These are phyloP conservation scores for Coptotermes formosanus DNA, from an alignment of 1,140 invertebrate species.

Conservation along the genomic window DNA sequence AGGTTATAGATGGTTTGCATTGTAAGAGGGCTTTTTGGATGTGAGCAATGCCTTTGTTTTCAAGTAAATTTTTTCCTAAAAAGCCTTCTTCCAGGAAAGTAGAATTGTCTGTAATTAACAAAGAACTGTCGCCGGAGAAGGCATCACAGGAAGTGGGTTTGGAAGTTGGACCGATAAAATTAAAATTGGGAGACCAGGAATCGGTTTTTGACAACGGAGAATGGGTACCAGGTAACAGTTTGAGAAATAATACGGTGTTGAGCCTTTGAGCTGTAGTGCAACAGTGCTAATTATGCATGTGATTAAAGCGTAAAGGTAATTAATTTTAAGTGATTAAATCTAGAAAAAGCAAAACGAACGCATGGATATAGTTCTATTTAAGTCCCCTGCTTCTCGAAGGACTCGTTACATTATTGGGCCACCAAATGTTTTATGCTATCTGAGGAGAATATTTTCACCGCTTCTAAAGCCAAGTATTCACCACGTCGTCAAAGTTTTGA, in stretches of 20 bases:
- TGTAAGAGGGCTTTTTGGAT: neutral
- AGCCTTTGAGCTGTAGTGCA: neutral
- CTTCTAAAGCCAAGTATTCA: too few relatives aligned
- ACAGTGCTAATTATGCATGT: neutral
- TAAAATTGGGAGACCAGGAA: constrained; percentile 62
- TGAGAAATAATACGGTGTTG: neutral
- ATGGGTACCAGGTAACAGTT: constrained; percentile 59
- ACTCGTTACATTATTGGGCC: too few relatives aligned
- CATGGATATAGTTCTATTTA: too few relatives aligned
- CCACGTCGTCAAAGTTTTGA: too few relatives aligned
- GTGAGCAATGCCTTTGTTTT: constrained; percentile 55
- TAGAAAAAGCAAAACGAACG: too few relatives aligned
- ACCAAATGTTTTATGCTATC: too few relatives aligned
- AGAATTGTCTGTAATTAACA: constrained; percentile 54
- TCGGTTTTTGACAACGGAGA: constrained; percentile 62
- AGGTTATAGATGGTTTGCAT: too few relatives aligned
- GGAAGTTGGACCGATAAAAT: constrained; percentile 55
- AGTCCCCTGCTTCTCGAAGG: too few relatives aligned
- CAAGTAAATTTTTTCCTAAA: constrained; percentile 62
- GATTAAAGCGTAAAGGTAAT: too few relatives aligned
- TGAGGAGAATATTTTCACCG: too few relatives aligned
- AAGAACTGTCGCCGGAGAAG: constrained; percentile 58
- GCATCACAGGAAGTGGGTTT: constrained; percentile 58
- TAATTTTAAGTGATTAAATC: too few relatives aligned
- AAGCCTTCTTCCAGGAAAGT: constrained; percentile 56